These are phyloP conservation scores for Takifugu flavidus DNA, from an alignment of 2,113 vertebrate genomes.

Conservation along the genomic window DNA sequence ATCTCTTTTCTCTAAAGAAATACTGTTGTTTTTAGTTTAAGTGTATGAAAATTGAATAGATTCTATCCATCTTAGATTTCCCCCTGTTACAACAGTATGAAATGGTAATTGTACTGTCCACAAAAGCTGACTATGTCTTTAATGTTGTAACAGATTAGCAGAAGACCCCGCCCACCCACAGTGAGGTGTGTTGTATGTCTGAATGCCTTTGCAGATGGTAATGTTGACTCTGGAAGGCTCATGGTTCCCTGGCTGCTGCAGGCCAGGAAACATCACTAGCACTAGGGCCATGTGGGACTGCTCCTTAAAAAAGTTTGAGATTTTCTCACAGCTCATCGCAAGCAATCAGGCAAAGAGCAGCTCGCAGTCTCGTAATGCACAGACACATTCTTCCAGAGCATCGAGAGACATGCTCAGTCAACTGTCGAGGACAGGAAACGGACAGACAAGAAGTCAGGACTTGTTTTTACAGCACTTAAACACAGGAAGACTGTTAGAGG, in stretches of 20 bases:
- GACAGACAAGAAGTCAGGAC: slow-evolving; percentile 57
- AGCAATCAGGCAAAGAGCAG: slow-evolving; percentile 77
- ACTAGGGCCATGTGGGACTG: slow-evolving; percentile 82
- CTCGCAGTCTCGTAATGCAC: slow-evolving; percentile 60
- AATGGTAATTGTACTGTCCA: slow-evolving; percentile 32
- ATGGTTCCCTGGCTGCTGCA: slow-evolving; percentile 39
- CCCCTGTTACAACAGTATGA: neutral
- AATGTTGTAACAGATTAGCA: slow-evolving; percentile 36
- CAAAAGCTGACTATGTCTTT: slow-evolving; percentile 14
- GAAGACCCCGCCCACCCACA: slow-evolving; percentile 22
- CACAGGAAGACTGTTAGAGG: slow-evolving; percentile 45
- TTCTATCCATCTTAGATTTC: neutral
- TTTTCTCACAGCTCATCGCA: slow-evolving; percentile 75
- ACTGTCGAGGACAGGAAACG: slow-evolving; percentile 50
- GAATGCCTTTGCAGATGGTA: slow-evolving; percentile 63
- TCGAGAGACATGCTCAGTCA: slow-evolving; percentile 70
- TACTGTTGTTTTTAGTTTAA: neutral
- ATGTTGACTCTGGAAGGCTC: slow-evolving; percentile 65
- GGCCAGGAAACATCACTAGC: slow-evolving; percentile 73
- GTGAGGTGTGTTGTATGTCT: slow-evolving; percentile 40
- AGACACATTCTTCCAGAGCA: slow-evolving; percentile 62
- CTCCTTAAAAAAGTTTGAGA: slow-evolving; percentile 65
- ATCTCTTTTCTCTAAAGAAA: neutral
- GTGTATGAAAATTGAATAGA: neutral
- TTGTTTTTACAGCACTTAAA: slow-evolving; percentile 47